Evolutionary conservation across 2,888 invertebrate species (phyloP), one percentile per base, ranked within the genome.

Genomic region (Chymomyza procnemis): DNA sequence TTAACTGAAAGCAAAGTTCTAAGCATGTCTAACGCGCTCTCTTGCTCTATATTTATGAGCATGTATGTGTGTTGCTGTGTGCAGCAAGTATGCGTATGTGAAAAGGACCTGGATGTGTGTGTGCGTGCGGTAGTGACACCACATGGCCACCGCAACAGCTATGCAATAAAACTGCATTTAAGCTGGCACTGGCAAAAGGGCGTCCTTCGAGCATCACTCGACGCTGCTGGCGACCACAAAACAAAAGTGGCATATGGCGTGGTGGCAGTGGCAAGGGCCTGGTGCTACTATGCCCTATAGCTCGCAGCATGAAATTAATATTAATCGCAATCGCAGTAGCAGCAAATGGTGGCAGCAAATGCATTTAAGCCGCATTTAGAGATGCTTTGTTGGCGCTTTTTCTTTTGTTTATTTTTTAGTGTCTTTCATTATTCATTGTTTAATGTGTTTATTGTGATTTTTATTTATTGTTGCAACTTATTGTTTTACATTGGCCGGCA

Each of bases 291-390:
- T 54, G 54, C 21, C 3, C 14, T 55, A 55, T 34, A 19, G 71
- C 67, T 74, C 85, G 76, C 83, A 74, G 82, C 80, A 75, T 85
- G 84, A 79, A 79, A 83, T 83, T 85, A 83, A 83, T 83, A 85
- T 83, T 83, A 83, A 83, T 83, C 83, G 78, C 75, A 66, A 80
- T 47, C 47, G 26, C 26, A 26, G 26, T 12, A 41, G 34, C 34
- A 41, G 34, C 34, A 41, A 8, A 26, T 26, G 26, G 26, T 41
- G 34, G 34, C 34, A 41, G 34, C 76, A 76, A 57, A 81, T 85
- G 83, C 83, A 85, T 85, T 85, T 85, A 83, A 83, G 81, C 85
- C 83, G 78, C 81, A 75, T 85, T 83, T 76, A 81, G 85, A 81
- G 85, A 73, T 68, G 85, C 77, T 80, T 85, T 80, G 72, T 59